Base-by-base conservation (phyloP, 2,888 invertebrate genomes). In the Antheraea yamamai region DNA sequence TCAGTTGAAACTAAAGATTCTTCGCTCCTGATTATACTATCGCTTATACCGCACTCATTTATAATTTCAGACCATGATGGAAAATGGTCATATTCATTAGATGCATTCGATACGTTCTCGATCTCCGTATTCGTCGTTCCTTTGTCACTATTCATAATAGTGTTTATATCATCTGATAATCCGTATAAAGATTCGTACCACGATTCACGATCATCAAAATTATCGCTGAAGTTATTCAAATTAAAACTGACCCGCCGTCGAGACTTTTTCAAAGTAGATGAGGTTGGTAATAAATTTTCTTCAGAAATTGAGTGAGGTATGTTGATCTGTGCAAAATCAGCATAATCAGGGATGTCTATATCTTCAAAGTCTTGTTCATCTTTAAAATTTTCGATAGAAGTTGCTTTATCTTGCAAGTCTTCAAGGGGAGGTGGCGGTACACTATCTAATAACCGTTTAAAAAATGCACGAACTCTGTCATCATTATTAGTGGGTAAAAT, bases 101-200 rank as follows among this genome's bases (percentile, higher is more conserved):
- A 30, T 78, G 74, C 76, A 68, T 77, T 77, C 26, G 74, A 39
- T 68, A 61, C 58, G 75, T 77, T 77, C 35, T 80, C 77, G 74
- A 75, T 75, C 64, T 78, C 78, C 35, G 39, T 58, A 8, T 78
- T 66, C 76, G 76, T 52, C 75, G 83, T 79, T 75, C 73, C 51
- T 77, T 73, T 58, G 76, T n/a, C 61, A 74, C 72, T 66, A 79
- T 74, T 76, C 76, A 68, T 75, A 74, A 23, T 76, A 76, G 75
- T 73, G 75, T 81, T 79, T 61, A 90, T 79, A 78, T 90, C 89
- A 78, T 90, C 89, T n/a, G 91, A 87, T 68, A 93, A 76, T 18
- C 94, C 94, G 77, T 91, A 93, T 75, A 93, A 90, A 73, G 90
- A 91, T 79, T 94, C 93, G 77, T 90, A 88, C 93, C 93, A 94